These are phyloP conservation scores for Leptopterna dolabrata DNA, from an alignment of 2,888 invertebrate genomes.

Conservation along the genomic window DNA sequence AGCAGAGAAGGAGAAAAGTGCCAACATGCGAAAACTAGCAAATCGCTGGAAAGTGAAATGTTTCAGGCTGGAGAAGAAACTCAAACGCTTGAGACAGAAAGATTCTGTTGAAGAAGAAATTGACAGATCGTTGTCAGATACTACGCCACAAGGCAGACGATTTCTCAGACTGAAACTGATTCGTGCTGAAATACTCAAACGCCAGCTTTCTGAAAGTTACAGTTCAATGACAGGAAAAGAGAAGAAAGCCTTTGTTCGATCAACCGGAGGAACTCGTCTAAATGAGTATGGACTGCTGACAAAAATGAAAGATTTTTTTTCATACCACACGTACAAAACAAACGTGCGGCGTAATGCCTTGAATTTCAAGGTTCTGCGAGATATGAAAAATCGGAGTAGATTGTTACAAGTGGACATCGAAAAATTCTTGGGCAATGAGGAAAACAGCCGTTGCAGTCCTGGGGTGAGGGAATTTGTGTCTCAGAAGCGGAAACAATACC, in stretches of 20 bases:
- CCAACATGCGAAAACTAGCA: background rate
- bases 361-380: background rate
- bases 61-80: constrained; percentile 14
- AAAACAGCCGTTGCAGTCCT: constrained; percentile 22
- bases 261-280: background rate
- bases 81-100: background rate
- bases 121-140: background rate
- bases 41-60: constrained; percentile 5
- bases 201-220: constrained; percentile 33
- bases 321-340: constrained; percentile 23
- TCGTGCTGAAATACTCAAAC: background rate
- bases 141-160: constrained; percentile 12
- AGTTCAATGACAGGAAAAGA: background rate
- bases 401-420: constrained; percentile 6
- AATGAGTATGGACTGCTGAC: background rate
- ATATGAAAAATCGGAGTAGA: background rate
- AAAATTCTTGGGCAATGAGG: constrained; percentile 12
- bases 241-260: background rate
- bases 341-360: constrained; percentile 1
- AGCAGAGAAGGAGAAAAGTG: background rate
- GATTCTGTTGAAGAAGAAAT: background rate
- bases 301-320: constrained; percentile 14
- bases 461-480: constrained; percentile 5
- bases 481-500: constrained; percentile 2
- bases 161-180: constrained; percentile 19